These are phyloP conservation scores for Oophaga sylvatica DNA, from an alignment of 2,797 vertebrate species.

Conservation along the genomic window DNA sequence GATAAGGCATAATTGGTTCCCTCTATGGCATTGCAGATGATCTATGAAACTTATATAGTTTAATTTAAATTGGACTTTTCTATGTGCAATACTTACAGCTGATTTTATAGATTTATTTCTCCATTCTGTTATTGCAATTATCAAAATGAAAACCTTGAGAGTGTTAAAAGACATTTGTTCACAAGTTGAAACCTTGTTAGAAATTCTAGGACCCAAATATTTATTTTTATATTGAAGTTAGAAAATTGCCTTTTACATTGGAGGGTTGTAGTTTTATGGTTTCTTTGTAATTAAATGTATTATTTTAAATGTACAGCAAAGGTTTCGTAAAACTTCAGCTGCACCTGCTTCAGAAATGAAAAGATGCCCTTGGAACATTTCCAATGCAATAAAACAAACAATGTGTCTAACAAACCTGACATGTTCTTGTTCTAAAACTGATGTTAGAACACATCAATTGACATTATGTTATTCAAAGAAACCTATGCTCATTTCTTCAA, in stretches of 20 bases:
- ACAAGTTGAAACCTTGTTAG: constrained; percentile 74
- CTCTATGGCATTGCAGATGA: not conserved
- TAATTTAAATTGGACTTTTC: constrained; percentile 39
- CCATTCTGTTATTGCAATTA: constrained; percentile 70
- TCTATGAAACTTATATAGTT: not conserved
- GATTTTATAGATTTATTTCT: constrained; percentile 66
- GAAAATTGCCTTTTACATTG: constrained; percentile 75
- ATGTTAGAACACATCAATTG: constrained; percentile 25
- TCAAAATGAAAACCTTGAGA: constrained; percentile 77
- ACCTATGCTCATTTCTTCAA: not conserved
- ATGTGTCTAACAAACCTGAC: constrained; percentile 31
- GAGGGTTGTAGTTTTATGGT: constrained; percentile 74
- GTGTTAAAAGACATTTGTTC: constrained; percentile 79
- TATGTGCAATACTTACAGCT: constrained; percentile 63
- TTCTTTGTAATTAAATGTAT: constrained; percentile 82
- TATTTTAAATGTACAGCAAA: constrained; percentile 69
- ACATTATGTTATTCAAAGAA: constrained; percentile 4
- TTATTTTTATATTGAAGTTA: constrained; percentile 73
- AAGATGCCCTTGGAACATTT: constrained; percentile 85
- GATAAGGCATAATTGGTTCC: constrained; percentile 5
- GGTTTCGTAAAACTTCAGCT: constrained; percentile 81
- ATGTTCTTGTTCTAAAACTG: constrained; percentile 39
- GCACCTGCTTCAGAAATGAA: constrained; percentile 79
- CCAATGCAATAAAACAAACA: constrained; percentile 71
- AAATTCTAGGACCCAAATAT: constrained; percentile 70